A percentile compares a stretch with the other conserved stretches of the same genome.
phyloP scores from a whole-genome alignment of 2,888 invertebrate genomes.

The Melanostoma mellinum region DNA sequence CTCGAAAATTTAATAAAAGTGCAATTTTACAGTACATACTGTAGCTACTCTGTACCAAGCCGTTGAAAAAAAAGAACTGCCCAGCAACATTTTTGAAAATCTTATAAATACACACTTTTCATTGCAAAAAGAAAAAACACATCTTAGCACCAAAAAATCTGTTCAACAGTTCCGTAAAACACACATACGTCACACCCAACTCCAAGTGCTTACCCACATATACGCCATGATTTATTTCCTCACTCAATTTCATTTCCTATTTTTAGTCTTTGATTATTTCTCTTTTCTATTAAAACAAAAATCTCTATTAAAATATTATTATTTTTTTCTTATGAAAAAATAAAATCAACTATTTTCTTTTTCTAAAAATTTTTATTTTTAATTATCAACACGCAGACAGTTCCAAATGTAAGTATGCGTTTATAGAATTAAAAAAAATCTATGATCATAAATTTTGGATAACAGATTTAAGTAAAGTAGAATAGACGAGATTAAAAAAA shows the following conservation, averaged over 20 bases:
- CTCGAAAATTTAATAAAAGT: no score
- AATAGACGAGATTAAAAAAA: slow-evolving; percentile 19
- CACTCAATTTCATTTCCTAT: slow-evolving; percentile 32
- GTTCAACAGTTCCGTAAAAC: no score
- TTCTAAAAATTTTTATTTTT: slow-evolving; percentile 76
- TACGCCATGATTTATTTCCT: slow-evolving; percentile 6
- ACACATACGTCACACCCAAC: background rate
- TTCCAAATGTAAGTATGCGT: slow-evolving; percentile 81
- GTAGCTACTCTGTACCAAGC: no score
- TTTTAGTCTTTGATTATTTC: slow-evolving; percentile 31
- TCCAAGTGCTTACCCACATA: slow-evolving; percentile 3
- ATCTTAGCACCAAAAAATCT: background rate
- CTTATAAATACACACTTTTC: background rate
- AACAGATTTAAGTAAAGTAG: background rate
- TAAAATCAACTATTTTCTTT: slow-evolving; percentile 69
- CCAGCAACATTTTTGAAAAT: no score
- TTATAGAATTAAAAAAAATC: slow-evolving; percentile 32
- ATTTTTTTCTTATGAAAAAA: slow-evolving; percentile 42
- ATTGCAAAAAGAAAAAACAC: background rate
- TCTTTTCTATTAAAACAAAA: slow-evolving; percentile 30
- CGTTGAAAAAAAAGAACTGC: no score
- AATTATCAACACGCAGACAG: slow-evolving; percentile 80
- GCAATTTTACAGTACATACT: no score
- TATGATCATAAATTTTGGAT: slow-evolving; percentile 38
- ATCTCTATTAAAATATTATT: slow-evolving; percentile 40